Conservation (phyloP, 2,888 invertebrate species). For the Scaptodrosophila latifasciaeformis region DNA sequence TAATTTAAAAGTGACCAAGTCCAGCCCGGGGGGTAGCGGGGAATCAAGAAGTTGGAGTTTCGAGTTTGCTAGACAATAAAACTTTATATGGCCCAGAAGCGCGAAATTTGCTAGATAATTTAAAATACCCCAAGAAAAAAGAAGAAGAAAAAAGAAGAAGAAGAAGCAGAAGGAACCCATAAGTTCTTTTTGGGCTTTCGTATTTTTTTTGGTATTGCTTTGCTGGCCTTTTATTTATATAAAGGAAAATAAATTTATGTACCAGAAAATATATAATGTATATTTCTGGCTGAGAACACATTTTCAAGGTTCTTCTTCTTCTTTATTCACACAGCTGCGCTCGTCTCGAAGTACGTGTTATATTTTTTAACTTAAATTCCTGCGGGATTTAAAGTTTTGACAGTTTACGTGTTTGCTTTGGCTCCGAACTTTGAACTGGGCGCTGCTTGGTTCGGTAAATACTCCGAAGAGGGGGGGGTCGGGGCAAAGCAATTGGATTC, state of each 20-base stretch:
- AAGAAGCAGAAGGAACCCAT: no score
- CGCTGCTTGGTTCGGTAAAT: not conserved
- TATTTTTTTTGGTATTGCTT: no score
- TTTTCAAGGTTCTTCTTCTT: slow-evolving; percentile 58
- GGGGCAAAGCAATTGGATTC: not conserved
- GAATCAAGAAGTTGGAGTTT: not conserved
- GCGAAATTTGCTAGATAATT: slow-evolving; percentile 62
- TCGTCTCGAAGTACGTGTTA: slow-evolving; percentile 53
- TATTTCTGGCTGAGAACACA: slow-evolving; percentile 37
- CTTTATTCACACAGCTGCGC: slow-evolving; percentile 50
- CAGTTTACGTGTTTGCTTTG: slow-evolving; percentile 69
- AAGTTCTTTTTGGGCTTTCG: no score
- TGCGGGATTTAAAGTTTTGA: slow-evolving; percentile 71
- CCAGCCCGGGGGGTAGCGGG: slow-evolving; percentile 12
- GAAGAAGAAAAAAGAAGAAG: slow-evolving; percentile 5
- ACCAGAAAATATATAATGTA: slow-evolving; percentile 8
- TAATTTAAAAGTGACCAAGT: slow-evolving; percentile 65
- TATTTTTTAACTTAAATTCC: slow-evolving; percentile 71
- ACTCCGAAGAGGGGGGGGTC: not conserved
- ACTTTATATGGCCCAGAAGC: slow-evolving; percentile 54
- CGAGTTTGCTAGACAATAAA: slow-evolving; percentile 49
- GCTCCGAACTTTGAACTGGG: slow-evolving; percentile 61
- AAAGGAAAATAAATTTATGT: not conserved
- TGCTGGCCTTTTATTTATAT: no score
- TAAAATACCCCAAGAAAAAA: slow-evolving; percentile 31